A percentile compares a stretch with the other conserved stretches of the same genome.
These are phyloP conservation scores for Vidua macroura DNA, from an alignment of 2,113 vertebrate genomes.

Conservation along the genomic window DNA sequence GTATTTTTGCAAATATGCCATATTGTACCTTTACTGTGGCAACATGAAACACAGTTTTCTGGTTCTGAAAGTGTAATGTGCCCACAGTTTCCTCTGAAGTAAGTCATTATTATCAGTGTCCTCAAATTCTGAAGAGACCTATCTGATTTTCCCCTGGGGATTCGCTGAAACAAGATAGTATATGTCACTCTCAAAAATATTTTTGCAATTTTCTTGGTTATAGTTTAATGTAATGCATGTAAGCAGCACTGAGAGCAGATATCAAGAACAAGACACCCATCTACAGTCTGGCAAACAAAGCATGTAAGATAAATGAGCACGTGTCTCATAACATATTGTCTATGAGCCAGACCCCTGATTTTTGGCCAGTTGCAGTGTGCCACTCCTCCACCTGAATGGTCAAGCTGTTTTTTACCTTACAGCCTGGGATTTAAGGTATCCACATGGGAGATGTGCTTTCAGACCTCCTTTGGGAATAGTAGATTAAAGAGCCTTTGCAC, in stretches of 20 bases:
- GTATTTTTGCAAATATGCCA: neutral
- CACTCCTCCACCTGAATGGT: neutral
- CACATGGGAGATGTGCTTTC: neutral
- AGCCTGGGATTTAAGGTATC: neutral
- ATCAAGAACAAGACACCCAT: neutral
- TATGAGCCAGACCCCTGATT: neutral
- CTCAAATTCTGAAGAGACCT: neutral
- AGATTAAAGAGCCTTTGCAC: neutral
- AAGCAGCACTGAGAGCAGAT: neutral
- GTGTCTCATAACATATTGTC: neutral
- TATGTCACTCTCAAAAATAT: fast-evolving
- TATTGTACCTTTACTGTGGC: neutral
- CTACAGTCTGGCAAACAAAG: neutral
- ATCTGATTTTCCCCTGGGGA: neutral
- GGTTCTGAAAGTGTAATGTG: neutral
- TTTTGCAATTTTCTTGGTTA: neutral
- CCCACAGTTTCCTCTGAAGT: neutral
- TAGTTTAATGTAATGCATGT: neutral
- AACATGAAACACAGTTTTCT: neutral
- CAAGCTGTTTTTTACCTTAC: neutral
- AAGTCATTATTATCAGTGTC: neutral
- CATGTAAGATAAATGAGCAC: neutral
- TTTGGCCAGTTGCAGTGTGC: neutral
- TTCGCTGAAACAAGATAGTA: neutral
- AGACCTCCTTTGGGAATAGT: neutral